phyloP scores from a whole-genome alignment of 2,888 invertebrate genomes.

The Hipparchia semele region DNA sequence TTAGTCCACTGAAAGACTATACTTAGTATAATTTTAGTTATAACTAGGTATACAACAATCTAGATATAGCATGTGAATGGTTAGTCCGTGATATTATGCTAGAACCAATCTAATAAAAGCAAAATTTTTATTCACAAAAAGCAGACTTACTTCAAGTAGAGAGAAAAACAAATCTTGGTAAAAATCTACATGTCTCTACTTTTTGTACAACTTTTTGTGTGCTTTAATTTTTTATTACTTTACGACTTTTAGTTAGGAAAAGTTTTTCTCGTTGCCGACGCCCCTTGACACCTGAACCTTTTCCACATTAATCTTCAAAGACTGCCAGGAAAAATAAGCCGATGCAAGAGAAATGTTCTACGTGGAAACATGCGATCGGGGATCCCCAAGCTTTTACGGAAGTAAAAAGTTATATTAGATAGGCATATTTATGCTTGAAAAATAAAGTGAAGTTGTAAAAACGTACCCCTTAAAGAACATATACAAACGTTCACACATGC shows the following conservation, averaged over 20 bases:
- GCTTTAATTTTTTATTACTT: conserved; percentile 19
- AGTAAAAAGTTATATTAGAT: background rate
- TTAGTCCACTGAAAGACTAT: too few relatives aligned
- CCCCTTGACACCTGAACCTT: conserved; percentile 30
- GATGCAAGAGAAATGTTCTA: conserved; percentile 12
- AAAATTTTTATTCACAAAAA: background rate
- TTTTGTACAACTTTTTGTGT: conserved; percentile 6
- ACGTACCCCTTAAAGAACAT: too few relatives aligned
- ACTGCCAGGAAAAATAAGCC: conserved; percentile 10
- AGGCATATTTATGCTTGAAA: too few relatives aligned
- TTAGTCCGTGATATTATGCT: too few relatives aligned
- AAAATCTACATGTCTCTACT: background rate
- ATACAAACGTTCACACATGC: too few relatives aligned
- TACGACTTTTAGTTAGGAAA: conserved; percentile 15
- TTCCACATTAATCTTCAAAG: conserved; percentile 26
- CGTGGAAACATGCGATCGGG: conserved; percentile 13
- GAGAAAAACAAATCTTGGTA: background rate
- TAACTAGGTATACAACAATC: too few relatives aligned
- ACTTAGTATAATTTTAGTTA: too few relatives aligned
- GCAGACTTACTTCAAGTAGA: background rate
- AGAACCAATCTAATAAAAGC: too few relatives aligned
- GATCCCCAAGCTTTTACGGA: background rate
- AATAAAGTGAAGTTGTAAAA: too few relatives aligned
- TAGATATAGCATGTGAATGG: too few relatives aligned
- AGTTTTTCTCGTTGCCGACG: conserved; percentile 8